Conservation (phyloP, 2,113 vertebrate genomes). For the Poeciliopsis occidentalis region DNA sequence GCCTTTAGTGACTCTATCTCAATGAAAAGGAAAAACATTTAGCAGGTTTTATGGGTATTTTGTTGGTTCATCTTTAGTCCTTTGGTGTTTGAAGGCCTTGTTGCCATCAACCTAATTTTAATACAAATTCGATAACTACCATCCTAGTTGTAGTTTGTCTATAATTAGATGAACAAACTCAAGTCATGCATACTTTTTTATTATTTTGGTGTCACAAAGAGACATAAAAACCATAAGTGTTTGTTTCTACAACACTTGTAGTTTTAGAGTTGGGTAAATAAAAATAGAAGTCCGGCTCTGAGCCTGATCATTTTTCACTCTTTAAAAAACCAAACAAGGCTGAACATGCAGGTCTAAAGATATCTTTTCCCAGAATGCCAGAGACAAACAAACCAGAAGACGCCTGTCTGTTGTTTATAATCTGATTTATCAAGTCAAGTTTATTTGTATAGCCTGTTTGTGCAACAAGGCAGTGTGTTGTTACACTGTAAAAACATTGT, state of each 20-base stretch:
- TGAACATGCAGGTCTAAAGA: not conserved
- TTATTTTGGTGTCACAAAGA: not conserved
- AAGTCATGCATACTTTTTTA: not conserved
- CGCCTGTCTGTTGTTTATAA: not conserved
- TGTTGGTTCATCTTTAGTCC: no score
- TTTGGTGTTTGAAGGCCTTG: no score
- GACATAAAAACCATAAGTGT: not conserved
- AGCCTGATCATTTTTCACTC: not conserved
- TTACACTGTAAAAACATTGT: no score
- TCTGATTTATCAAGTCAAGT: not conserved
- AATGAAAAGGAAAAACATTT: no score
- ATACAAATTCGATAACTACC: no score
- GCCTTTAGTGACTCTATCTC: no score
- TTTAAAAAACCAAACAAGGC: not conserved
- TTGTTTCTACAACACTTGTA: not conserved
- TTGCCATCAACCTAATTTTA: no score
- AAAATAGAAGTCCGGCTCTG: conserved; percentile 4
- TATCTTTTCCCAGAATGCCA: not conserved
- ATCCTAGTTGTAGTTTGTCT: not conserved
- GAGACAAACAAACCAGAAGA: not conserved
- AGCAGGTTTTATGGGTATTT: no score
- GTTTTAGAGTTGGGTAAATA: not conserved
- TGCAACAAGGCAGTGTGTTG: no score
- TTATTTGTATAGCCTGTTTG: no score
- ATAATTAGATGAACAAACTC: not conserved